Percentiles rank a stretch among this genome's conserved stretches.
Evolutionary conservation across 1,140 invertebrate species (phyloP).

Genomic region (Panulirus ornatus): DNA sequence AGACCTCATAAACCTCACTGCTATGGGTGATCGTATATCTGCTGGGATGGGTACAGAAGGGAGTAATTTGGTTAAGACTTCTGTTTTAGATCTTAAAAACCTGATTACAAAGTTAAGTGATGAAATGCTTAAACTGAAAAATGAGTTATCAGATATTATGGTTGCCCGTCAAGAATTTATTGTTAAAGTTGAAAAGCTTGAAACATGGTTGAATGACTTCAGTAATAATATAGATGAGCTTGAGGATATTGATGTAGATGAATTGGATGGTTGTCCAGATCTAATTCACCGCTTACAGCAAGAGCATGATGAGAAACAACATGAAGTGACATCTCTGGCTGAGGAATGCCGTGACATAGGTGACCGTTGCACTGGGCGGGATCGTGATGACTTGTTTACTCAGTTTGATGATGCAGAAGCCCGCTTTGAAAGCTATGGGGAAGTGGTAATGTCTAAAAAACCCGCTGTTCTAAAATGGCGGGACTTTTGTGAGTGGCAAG

Average conservation of each 20-base stretch:
- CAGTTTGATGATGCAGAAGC: slow-evolving; percentile 74
- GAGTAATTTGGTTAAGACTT: slow-evolving; percentile 84
- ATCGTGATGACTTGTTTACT: slow-evolving; percentile 73
- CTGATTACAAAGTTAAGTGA: slow-evolving; percentile 86
- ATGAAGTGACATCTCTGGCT: slow-evolving; percentile 81
- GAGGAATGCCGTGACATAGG: slow-evolving; percentile 73
- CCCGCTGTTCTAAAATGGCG: slow-evolving; percentile 74
- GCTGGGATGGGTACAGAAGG: slow-evolving; percentile 88
- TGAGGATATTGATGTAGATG: slow-evolving; percentile 81
- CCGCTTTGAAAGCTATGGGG: slow-evolving; percentile 72
- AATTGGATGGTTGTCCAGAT: slow-evolving; percentile 69
- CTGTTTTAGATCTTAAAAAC: slow-evolving; percentile 86
- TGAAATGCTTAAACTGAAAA: slow-evolving; percentile 85
- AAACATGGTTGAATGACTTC: slow-evolving; percentile 90
- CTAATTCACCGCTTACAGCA: slow-evolving; percentile 86
- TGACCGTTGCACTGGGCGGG: slow-evolving; percentile 68
- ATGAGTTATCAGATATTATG: slow-evolving; percentile 88
- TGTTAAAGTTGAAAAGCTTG: slow-evolving; percentile 88
- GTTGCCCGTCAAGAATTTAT: slow-evolving; percentile 90
- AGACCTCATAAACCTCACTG: slow-evolving; percentile 87
- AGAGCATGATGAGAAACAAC: slow-evolving; percentile 88
- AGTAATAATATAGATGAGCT: slow-evolving; percentile 86
- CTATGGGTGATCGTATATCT: slow-evolving; percentile 87
- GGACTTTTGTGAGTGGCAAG: slow-evolving; percentile 74
- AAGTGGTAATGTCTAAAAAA: slow-evolving; percentile 68